Base-by-base conservation (phyloP, 2,888 invertebrate genomes). In the Drosophila demipolita region DNA sequence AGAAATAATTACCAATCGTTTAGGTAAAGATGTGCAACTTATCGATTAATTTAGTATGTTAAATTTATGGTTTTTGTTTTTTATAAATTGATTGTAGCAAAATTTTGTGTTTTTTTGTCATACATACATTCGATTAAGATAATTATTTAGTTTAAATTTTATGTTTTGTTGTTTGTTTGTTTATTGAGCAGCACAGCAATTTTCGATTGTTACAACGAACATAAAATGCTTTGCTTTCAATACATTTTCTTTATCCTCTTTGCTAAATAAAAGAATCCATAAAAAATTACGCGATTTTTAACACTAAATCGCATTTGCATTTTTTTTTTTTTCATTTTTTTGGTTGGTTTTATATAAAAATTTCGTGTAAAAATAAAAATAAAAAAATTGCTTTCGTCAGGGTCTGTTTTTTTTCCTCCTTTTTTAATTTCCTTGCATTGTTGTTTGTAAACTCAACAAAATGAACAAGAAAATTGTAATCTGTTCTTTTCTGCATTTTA, bases 141-240 rank as follows among this genome's bases (percentile, higher is more conserved):
- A 71, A 45, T 62, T 38, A 66, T 63, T 59, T 69, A 60, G 67
- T 68, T 71, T 68, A 69, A 61, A 72, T 53, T 52, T 61, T 63
- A 62, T 62, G 64, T 54, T 59, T 79, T 67, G 57, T 68, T 66
- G 65, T 65, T 71, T 65, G 73, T 73, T 80, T 71, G 82, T 90
- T 55, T 92, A 92, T 92, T 92, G 92, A 91, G 92, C 92, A 92
- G 91, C 92, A 92, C 92, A 92, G 92, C 92, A 92, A 89, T 88
- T 82, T 84, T 82, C 66, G 78, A 75, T 82, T 75, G 64, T 78
- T 76, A 66, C 80, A 84, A 87, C 77, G 82, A 80, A 82, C 68
- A 59, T 73, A 75, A 78, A 78, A 80, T 85, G 85, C 83, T 82
- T 85, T 80, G 76, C 83, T 69, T 80, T 82, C 84, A 84, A 87